A percentile compares a stretch with the other conserved stretches of the same genome.
These are phyloP conservation scores for Oncorhynchus kisutch DNA, from an alignment of 2,113 vertebrate species.

Conservation along the genomic window DNA sequence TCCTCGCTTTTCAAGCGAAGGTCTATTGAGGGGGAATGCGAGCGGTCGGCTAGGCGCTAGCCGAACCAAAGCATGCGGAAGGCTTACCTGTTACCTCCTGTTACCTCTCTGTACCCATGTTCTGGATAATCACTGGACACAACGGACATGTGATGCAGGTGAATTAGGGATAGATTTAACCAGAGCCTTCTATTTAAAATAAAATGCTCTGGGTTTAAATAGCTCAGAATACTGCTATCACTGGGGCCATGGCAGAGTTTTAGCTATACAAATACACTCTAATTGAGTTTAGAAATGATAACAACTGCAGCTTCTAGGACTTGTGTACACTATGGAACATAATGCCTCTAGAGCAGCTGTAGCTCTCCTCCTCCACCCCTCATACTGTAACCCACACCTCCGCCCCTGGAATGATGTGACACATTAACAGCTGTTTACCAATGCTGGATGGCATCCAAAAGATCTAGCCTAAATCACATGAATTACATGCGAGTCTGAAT, in stretches of 20 bases:
- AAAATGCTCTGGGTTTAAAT: too few species aligned
- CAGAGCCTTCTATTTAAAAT: too few species aligned
- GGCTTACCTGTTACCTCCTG: too few species aligned
- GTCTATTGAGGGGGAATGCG: too few species aligned
- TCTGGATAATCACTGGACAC: not conserved
- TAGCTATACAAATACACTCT: not conserved
- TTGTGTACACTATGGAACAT: not conserved
- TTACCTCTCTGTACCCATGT: not conserved
- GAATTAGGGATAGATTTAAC: too few species aligned
- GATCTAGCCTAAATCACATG: not conserved
- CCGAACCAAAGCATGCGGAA: too few species aligned
- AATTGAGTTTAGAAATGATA: too few species aligned
- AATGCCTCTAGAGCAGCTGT: not conserved
- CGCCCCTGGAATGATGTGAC: slow-evolving; percentile 7
- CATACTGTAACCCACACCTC: slow-evolving; percentile 16
- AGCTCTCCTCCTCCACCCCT: not conserved
- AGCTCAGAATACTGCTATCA: too few species aligned
- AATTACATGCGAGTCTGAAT: not conserved
- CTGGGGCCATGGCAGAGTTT: too few species aligned
- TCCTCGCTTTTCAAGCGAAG: too few species aligned
- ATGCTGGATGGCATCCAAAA: too few species aligned
- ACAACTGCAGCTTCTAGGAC: not conserved
- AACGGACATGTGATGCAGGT: not conserved
- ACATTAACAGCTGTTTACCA: slow-evolving; percentile 6
- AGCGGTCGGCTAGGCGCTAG: too few species aligned